Conservation (phyloP, 2,797 vertebrate species). For the Neoniphon sammara region DNA sequence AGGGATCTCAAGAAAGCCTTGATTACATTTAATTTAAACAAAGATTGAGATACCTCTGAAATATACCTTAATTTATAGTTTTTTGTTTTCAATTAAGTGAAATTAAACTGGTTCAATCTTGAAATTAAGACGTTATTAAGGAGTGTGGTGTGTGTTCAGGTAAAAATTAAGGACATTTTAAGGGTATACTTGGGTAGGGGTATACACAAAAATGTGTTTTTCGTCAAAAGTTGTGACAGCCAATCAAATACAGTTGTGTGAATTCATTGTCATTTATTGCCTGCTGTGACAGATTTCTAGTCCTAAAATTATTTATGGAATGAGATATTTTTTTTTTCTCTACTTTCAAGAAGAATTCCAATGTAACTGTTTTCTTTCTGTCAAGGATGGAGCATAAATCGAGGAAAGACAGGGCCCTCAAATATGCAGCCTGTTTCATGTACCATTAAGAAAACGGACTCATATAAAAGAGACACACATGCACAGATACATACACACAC, state of each 20-base stretch:
- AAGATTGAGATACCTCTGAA: no score
- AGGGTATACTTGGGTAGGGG: not conserved
- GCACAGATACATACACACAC: constrained; percentile 41
- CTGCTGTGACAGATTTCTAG: not conserved
- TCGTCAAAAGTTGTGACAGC: not conserved
- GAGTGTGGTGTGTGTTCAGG: no score
- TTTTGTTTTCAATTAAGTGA: no score
- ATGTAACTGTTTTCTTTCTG: not conserved
- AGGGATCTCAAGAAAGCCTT: no score
- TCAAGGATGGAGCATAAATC: constrained; percentile 23
- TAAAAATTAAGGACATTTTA: no score
- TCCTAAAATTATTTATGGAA: not conserved
- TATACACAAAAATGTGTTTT: not conserved
- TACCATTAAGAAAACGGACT: constrained; percentile 56
- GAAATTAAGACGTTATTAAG: no score
- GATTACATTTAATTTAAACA: no score
- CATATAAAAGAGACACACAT: constrained; percentile 59
- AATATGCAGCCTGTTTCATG: constrained; percentile 67
- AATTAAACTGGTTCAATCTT: no score
- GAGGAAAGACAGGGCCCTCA: constrained; percentile 13
- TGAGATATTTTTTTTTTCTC: not conserved
- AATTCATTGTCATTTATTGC: constrained; percentile 5
- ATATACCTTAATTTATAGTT: no score
- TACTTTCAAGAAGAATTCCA: constrained; percentile 9
- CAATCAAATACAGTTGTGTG: not conserved